Evolutionary conservation across 2,797 vertebrate species (phyloP).

Genomic region (Peromyscus aztecus): DNA sequence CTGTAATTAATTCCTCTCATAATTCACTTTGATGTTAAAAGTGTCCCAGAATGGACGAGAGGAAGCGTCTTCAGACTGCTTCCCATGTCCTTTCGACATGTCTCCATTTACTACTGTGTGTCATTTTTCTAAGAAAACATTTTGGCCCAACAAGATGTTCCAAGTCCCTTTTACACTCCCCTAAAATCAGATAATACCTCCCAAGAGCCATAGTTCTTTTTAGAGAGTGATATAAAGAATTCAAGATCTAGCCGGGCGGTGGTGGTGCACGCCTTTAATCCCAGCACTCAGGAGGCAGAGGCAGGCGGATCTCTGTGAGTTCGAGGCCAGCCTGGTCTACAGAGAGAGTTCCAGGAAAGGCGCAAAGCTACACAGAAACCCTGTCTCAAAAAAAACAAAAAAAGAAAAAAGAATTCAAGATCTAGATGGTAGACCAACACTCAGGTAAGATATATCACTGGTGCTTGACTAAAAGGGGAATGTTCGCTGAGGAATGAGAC

Average conservation of each 20-base stretch:
- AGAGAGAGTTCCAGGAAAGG: too few relatives aligned
- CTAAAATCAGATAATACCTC: neutral
- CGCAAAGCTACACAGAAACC: too few relatives aligned
- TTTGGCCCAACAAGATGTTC: neutral
- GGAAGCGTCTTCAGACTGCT: neutral
- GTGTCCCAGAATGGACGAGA: neutral
- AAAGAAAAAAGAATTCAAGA: too few relatives aligned
- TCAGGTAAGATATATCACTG: neutral
- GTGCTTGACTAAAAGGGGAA: too few relatives aligned
- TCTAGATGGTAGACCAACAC: neutral
- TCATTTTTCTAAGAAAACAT: slow-evolving; percentile 26
- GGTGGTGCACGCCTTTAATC: too few relatives aligned
- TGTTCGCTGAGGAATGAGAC: too few relatives aligned
- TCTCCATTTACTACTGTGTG: slow-evolving; percentile 19
- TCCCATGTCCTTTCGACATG: neutral
- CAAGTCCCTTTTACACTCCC: neutral
- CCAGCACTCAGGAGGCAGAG: too few relatives aligned
- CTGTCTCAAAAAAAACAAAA: too few relatives aligned
- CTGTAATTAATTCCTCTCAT: slow-evolving; percentile 1
- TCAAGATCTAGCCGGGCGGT: too few relatives aligned
- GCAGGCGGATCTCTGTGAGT: too few relatives aligned
- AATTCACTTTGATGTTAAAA: slow-evolving; percentile 42
- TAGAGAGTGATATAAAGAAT: slow-evolving; percentile 15
- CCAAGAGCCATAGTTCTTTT: slow-evolving; percentile 31
- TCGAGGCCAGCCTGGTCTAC: too few relatives aligned